phyloP scores from a whole-genome alignment of 2,113 vertebrate species.

The Mastomys coucha region DNA sequence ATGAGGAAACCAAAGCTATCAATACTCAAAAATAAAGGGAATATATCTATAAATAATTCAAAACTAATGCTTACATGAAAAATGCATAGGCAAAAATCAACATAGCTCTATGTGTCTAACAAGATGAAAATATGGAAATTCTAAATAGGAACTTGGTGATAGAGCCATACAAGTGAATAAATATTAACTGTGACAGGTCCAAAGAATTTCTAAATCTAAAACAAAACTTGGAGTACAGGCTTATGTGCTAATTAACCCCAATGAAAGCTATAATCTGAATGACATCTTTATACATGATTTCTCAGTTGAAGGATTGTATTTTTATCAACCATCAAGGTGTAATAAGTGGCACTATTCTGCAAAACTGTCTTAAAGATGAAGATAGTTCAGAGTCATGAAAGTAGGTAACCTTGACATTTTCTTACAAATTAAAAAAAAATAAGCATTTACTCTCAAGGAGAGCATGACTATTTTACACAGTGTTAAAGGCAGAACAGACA shows the following conservation, averaged over 20 bases:
- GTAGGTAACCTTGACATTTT: not conserved
- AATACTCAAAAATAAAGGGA: not conserved
- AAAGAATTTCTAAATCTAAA: not conserved
- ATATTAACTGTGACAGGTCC: not conserved
- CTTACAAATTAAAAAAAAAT: not conserved
- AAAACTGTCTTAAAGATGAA: not conserved
- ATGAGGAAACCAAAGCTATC: not conserved
- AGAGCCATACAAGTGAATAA: not conserved
- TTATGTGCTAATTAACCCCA: not conserved
- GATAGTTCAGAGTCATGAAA: not conserved
- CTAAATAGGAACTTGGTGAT: not conserved
- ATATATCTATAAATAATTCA: not conserved
- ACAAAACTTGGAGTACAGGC: not conserved
- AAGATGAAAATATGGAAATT: not conserved
- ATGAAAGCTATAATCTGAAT: not conserved
- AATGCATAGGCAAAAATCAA: slow-evolving; percentile 35
- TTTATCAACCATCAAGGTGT: not conserved
- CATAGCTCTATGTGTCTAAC: not conserved
- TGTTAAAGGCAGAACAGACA: not conserved
- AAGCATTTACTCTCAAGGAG: not conserved
- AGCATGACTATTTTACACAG: not conserved
- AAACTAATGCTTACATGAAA: not conserved
- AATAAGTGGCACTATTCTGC: not conserved
- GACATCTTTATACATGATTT: not conserved
- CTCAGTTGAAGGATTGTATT: not conserved